Evolutionary conservation across 2,113 vertebrate genomes (phyloP).

Genomic region (Calidris pugnax): DNA sequence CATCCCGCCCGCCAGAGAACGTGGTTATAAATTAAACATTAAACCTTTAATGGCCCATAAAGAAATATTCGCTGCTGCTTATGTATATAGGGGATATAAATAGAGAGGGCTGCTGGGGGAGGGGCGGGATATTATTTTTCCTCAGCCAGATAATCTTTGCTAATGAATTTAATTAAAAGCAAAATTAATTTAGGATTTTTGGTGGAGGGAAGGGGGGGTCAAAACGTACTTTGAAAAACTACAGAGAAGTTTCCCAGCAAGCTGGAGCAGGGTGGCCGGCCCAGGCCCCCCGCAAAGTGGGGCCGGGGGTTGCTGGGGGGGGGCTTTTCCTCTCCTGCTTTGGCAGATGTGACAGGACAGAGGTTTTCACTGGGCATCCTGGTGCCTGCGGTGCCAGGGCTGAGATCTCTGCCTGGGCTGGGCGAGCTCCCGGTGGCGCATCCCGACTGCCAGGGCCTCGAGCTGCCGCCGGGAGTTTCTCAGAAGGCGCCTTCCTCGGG

Average conservation of each 20-base stretch:
- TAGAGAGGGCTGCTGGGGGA: slow-evolving; percentile 57
- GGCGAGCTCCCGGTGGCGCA: fast-evolving
- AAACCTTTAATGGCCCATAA: slow-evolving; percentile 81
- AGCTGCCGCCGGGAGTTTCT: background rate
- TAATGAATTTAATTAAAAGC: slow-evolving; percentile 78
- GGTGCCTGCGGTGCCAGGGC: background rate
- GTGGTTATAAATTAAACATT: slow-evolving; percentile 80
- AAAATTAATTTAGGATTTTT: slow-evolving; percentile 61
- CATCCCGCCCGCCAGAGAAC: slow-evolving; percentile 72
- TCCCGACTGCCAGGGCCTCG: background rate
- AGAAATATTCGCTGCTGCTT: slow-evolving; percentile 74
- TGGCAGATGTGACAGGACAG: fast-evolving
- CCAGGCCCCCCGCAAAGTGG: too few relatives aligned
- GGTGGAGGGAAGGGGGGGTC: background rate
- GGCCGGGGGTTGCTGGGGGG: background rate
- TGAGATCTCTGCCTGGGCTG: background rate
- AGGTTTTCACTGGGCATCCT: background rate
- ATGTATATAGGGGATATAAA: slow-evolving; percentile 67
- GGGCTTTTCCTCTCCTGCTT: background rate
- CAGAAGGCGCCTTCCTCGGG: slow-evolving; percentile 8
- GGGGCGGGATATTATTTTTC: slow-evolving; percentile 61
- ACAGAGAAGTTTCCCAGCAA: background rate
- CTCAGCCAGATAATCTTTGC: slow-evolving; percentile 72
- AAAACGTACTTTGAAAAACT: background rate
- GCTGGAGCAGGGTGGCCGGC: fast-evolving